Evolutionary conservation across 1,140 invertebrate genomes (phyloP), one percentile per base, ranked within the genome.

Genomic region (Drosophila erecta): DNA sequence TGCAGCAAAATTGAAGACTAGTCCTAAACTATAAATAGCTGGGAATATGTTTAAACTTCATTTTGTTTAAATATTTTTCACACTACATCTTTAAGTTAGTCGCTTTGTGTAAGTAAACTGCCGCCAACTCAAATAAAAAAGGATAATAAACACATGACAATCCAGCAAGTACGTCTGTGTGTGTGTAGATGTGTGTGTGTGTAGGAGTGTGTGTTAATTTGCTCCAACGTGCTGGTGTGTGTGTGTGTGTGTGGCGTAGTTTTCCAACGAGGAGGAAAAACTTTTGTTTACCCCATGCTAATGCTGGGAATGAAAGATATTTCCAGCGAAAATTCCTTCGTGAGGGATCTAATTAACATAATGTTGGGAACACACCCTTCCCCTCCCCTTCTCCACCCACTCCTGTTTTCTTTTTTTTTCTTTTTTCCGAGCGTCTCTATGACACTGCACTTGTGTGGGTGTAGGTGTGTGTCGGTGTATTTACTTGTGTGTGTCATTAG

Each of bases 131-230:
- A 38, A 38, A 14, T 14, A 38, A 38, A 14, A 38, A 38, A 37
- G 40, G 64, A 76, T 69, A 76, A 76, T 76, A 61, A 76, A 61
- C 74, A 69, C 73, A 76, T 76, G 72, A 69, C 62, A 76, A 65
- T 73, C 70, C 71, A 50, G 35, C 41, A 49, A 33, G 55, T 12
- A 10, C 12, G n/a, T 20, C 43, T 37, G 22, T n/a, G 22, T n/a
- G 20, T 35, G 27, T 30, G 40, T 17, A 1, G 38, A n/a, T 40
- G 38, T n/a, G 40, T 38, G 17, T 17, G 17, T 41, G 15, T 14
- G 40, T 30, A 1, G 17, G 17, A 17, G 54, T 35, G 40, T 37
- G 40, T 30, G 30, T 30, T 30, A 30, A 30, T 30, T 30, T 30
- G 30, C 30, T 30, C 7, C 30, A 30, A 30, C 7, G 7, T 30